These are phyloP conservation scores for Bradypodion ventrale DNA, from an alignment of 2,797 vertebrate species.

Conservation along the genomic window DNA sequence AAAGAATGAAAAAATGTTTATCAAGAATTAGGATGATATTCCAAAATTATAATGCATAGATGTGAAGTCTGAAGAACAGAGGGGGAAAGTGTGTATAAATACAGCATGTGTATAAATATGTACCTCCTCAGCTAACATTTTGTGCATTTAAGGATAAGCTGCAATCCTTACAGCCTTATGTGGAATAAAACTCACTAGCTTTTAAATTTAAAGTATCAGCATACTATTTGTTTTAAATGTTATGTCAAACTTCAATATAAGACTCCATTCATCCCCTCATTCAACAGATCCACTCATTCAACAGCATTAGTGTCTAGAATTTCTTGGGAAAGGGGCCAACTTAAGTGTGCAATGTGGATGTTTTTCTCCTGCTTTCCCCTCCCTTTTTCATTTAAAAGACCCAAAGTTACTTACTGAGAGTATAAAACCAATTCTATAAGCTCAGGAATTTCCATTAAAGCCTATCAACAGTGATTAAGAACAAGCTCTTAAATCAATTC, in stretches of 20 bases:
- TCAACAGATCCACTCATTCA: background rate
- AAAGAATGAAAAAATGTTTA: background rate
- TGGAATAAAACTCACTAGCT: no score
- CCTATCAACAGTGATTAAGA: conserved; percentile 27
- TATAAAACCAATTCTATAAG: conserved; percentile 10
- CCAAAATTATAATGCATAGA: no score
- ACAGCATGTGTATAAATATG: no score
- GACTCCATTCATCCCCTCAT: no score
- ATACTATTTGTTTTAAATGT: background rate
- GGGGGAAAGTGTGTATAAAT: no score
- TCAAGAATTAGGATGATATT: no score
- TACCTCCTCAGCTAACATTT: no score
- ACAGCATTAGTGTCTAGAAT: background rate
- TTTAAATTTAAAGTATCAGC: no score
- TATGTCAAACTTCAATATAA: background rate
- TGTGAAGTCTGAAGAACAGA: no score
- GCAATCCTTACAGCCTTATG: no score
- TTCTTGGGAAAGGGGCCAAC: background rate
- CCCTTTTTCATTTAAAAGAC: background rate
- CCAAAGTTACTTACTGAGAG: background rate
- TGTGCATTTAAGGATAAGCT: no score
- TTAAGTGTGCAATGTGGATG: background rate
- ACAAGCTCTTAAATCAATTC: conserved; percentile 12
- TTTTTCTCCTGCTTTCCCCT: background rate
- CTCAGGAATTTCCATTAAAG: conserved; percentile 15